Percentiles rank a stretch among this genome's conserved stretches.
phyloP scores from a whole-genome alignment of 2,113 vertebrate species.

The Marmota flaviventris region DNA sequence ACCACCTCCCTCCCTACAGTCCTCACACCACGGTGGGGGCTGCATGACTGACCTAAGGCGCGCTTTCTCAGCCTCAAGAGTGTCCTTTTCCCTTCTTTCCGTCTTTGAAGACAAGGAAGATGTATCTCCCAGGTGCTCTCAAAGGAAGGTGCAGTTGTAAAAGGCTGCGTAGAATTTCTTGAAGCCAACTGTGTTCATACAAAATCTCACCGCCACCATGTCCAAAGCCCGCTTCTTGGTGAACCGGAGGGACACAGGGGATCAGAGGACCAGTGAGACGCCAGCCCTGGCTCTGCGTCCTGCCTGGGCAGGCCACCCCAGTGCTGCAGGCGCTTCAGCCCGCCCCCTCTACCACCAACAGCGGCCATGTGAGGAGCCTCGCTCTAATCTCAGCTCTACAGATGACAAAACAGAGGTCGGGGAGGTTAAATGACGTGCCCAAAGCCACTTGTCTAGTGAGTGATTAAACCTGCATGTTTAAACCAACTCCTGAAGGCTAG shows the following conservation, averaged over 20 bases:
- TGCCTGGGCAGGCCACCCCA: not conserved
- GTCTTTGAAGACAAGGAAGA: not conserved
- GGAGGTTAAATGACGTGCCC: no score
- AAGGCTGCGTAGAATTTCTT: not conserved
- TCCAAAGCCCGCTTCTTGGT: accelerated
- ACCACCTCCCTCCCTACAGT: accelerated
- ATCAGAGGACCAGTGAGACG: not conserved
- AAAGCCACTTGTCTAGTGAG: not conserved
- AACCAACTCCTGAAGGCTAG: not conserved
- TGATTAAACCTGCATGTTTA: not conserved
- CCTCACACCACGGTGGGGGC: not conserved
- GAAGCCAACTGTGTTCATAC: not conserved
- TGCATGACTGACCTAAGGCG: no score
- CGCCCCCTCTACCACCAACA: not conserved
- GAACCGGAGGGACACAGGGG: not conserved
- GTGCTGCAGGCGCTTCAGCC: not conserved
- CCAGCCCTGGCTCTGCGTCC: not conserved
- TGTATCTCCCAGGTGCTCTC: not conserved
- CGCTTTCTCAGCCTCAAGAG: accelerated
- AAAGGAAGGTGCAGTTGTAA: not conserved
- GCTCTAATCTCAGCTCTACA: no score
- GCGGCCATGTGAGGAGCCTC: not conserved
- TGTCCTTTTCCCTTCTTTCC: not conserved
- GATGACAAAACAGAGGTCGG: no score
- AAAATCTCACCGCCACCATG: not conserved